Evolutionary conservation across 2,113 vertebrate species (phyloP).

Genomic region (Amblyornis subalaris): DNA sequence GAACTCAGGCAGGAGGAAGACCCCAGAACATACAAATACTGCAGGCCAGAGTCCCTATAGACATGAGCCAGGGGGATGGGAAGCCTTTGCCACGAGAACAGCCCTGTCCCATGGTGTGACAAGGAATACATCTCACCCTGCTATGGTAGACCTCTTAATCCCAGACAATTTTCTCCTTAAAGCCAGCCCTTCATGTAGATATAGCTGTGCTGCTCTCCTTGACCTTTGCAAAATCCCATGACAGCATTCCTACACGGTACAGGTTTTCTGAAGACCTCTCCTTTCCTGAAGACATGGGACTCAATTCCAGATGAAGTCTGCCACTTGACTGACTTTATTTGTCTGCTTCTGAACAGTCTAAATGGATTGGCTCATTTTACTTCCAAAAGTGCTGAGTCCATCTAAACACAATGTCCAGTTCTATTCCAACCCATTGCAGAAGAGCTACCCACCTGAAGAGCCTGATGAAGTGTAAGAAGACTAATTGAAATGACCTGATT

Average conservation of each 20-base stretch:
- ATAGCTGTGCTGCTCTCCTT: not conserved
- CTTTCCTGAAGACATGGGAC: not conserved
- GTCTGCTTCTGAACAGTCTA: not conserved
- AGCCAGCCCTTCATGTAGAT: not conserved
- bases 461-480: not conserved
- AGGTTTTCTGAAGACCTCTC: not conserved
- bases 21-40: fast-evolving
- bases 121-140: not conserved
- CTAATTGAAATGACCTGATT: not conserved
- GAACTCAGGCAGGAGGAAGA: not conserved
- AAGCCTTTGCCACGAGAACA: not conserved
- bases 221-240: not conserved
- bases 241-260: not conserved
- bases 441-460: not conserved
- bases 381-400: not conserved
- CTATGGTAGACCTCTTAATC: not conserved
- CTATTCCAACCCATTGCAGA: not conserved
- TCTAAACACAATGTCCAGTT: not conserved
- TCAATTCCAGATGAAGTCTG: not conserved
- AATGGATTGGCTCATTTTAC: not conserved
- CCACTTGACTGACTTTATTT: not conserved
- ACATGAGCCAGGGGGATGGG: fast-evolving
- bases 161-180: not conserved
- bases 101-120: not conserved
- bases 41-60: fast-evolving